These are phyloP conservation scores for Anastatus disparis DNA, from an alignment of 1,140 invertebrate genomes.

Conservation along the genomic window DNA sequence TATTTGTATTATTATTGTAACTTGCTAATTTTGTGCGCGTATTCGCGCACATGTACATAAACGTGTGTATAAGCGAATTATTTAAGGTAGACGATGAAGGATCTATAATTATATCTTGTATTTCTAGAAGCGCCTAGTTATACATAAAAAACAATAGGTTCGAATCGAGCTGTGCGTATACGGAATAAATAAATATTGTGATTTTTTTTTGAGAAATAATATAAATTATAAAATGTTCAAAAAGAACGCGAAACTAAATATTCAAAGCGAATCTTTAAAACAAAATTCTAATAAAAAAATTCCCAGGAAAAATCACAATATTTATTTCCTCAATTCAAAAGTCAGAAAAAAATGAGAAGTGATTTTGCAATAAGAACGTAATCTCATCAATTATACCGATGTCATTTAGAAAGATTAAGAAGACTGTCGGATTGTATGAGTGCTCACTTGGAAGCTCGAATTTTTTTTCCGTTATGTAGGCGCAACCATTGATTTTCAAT, in stretches of 20 bases:
- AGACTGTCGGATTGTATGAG: background rate
- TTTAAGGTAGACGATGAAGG: conserved; percentile 31
- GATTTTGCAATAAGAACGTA: conserved; percentile 19
- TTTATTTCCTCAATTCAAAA: conserved; percentile 3
- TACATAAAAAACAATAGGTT: background rate
- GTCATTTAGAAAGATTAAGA: conserved; percentile 1
- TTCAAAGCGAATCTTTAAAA: too few relatives aligned
- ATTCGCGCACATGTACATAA: conserved; percentile 29
- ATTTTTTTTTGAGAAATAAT: too few relatives aligned
- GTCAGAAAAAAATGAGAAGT: background rate
- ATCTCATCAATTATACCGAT: conserved; percentile 16
- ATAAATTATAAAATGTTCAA: background rate
- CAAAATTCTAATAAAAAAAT: too few relatives aligned
- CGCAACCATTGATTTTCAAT: conserved; percentile 19
- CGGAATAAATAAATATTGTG: too few relatives aligned
- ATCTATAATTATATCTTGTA: conserved; percentile 28
- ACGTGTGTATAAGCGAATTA: conserved; percentile 40
- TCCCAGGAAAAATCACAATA: background rate
- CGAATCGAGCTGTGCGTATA: conserved; percentile 1
- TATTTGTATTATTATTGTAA: conserved; percentile 24
- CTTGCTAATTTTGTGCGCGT: conserved; percentile 18
- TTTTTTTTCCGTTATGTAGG: background rate
- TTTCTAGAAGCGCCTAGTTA: conserved; percentile 27
- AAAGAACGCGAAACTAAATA: background rate
- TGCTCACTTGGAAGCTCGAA: conserved; percentile 1